Conservation (phyloP, 2,797 vertebrate genomes). For the Poecilia gillii region DNA sequence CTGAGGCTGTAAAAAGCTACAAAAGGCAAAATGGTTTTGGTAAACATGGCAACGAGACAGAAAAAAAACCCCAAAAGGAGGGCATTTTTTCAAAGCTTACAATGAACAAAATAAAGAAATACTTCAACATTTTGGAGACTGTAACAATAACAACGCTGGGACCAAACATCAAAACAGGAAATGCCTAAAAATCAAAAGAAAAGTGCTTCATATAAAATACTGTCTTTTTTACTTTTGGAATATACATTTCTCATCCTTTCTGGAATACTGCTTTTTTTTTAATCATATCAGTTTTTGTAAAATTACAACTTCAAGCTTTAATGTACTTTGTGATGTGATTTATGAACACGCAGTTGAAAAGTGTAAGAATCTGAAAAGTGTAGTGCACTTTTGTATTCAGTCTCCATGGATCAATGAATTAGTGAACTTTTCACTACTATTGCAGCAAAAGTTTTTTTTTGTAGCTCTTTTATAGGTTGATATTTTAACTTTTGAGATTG, state of each 20-base stretch:
- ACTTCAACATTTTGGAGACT: not conserved
- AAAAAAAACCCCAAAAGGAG: not conserved
- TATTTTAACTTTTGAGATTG: not conserved
- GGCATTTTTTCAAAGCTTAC: not conserved
- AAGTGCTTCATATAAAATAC: not conserved
- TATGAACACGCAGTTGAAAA: not conserved
- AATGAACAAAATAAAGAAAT: not conserved
- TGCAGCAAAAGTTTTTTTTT: not conserved
- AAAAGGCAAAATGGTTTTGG: not conserved
- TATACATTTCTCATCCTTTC: not conserved
- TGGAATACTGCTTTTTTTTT: not conserved
- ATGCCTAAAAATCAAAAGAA: not conserved
- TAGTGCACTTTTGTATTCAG: not conserved
- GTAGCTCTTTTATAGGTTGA: not conserved
- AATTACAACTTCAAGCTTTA: not conserved
- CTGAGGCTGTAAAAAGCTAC: not conserved
- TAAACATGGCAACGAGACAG: not conserved
- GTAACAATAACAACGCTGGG: not conserved
- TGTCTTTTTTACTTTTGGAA: not conserved
- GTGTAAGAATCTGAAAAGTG: not conserved
- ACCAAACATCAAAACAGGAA: not conserved
- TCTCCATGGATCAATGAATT: not conserved
- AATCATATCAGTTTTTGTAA: not conserved
- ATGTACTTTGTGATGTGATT: not conserved
- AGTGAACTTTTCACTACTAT: not conserved